phyloP scores from a whole-genome alignment of 2,113 vertebrate species.

The Notarius lentiginosus region DNA sequence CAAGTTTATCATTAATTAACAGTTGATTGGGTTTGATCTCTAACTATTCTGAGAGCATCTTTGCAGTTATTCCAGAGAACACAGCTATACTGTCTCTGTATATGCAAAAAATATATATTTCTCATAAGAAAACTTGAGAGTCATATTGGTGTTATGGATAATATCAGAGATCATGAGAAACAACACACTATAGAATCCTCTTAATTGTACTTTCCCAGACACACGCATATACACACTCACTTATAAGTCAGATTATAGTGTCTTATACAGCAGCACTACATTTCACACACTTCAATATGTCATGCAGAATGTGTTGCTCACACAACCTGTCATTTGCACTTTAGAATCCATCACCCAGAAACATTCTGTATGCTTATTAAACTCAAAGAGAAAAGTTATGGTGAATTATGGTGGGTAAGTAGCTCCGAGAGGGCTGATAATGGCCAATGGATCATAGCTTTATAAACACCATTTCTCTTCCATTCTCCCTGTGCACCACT shows the following conservation, averaged over 20 bases:
- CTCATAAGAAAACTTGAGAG: neutral
- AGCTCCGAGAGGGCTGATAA: neutral
- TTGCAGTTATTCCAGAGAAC: slow-evolving; percentile 4
- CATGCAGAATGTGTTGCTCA: slow-evolving; percentile 1
- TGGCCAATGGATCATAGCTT: slow-evolving; percentile 23
- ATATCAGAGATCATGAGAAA: neutral
- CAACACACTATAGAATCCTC: neutral
- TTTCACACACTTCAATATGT: slow-evolving; percentile 1
- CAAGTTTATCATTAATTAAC: neutral
- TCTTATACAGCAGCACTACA: neutral
- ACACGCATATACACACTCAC: neutral
- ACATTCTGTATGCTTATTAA: slow-evolving; percentile 23
- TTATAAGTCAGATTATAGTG: neutral
- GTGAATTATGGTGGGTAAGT: slow-evolving; percentile 19
- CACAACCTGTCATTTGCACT: slow-evolving; percentile 22
- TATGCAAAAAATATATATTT: neutral
- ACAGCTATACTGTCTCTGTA: neutral
- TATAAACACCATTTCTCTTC: neutral
- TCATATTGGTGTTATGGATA: slow-evolving; percentile 14
- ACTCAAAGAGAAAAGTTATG: slow-evolving; percentile 18
- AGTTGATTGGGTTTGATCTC: neutral
- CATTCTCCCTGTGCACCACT: neutral
- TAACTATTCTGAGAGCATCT: neutral
- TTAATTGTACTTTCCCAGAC: neutral
- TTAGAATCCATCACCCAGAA: slow-evolving; percentile 32